Conservation (phyloP, 2,113 vertebrate species). For the Oreochromis niloticus region DNA sequence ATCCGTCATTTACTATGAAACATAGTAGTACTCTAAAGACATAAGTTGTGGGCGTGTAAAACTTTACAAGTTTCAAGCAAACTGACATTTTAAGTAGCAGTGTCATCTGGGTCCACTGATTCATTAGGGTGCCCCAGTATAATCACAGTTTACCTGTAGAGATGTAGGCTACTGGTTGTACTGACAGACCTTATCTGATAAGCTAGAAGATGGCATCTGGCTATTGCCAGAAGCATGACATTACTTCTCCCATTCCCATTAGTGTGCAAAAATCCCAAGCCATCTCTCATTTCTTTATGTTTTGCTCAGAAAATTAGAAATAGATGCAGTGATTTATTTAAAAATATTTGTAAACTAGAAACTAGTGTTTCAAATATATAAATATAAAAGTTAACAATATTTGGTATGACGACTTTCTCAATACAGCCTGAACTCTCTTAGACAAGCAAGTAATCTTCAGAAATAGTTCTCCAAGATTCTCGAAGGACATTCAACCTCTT, state of each 20-base stretch:
- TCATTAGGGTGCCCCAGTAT: background rate
- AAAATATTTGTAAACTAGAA: background rate
- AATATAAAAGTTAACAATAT: background rate
- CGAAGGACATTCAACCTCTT: background rate
- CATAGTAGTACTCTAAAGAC: background rate
- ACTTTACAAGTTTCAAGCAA: background rate
- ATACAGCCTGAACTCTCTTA: background rate
- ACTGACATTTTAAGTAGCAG: background rate
- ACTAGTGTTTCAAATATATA: background rate
- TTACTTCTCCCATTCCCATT: background rate
- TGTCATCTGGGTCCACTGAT: background rate
- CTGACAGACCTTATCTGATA: background rate
- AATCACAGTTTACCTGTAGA: background rate
- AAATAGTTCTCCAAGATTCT: background rate
- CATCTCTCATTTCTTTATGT: background rate
- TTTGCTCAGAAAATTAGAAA: background rate
- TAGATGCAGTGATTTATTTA: background rate
- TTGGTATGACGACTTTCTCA: background rate
- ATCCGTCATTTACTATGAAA: background rate
- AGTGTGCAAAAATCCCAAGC: background rate
- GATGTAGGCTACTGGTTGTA: slow-evolving; percentile 7
- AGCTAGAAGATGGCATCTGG: background rate
- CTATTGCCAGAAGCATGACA: background rate
- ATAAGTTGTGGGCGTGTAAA: background rate
- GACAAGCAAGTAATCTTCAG: background rate